Base-by-base conservation (phyloP, 1,140 invertebrate species). In the Sarcophaga bullata region DNA sequence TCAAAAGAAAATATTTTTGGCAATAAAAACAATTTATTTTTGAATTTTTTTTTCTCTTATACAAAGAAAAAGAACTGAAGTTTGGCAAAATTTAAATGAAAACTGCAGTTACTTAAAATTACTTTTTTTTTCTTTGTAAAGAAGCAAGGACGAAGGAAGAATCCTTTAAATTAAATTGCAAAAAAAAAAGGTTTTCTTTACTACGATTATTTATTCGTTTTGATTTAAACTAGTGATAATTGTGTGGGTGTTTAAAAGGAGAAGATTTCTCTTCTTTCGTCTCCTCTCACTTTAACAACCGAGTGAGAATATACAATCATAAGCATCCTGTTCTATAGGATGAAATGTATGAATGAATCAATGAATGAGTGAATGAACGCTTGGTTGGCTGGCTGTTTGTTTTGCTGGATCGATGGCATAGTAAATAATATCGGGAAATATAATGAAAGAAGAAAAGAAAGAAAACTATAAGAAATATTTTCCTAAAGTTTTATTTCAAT, bases 251-350 rank as follows among this genome's bases (percentile, higher is more conserved):
- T 37, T 37, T 37, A 37, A 37, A 37, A 37, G 25, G 25, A 37
- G 25, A 37, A 37, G 25, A 37, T 37, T 37, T 37, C 25, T 37
- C 7, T 15, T 68, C 15, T 68, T 11, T 17, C 15, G 58, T 15
- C 19, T 68, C 58, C 58, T 68, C 15, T 7, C 58, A 37, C 1
- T 37, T 4, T 37, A 37, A 37, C 25, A 37, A 4, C 1, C 25
- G 19, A 68, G 62, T 76, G 73, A 76, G 25, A 76, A 47, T 47
- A 10, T 76, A 76, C 73, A 76, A 76, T 76, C 49, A 76, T 76
- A 76, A 76, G 49, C 49, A 49, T 76, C 48, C 73, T 76, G 46
- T 76, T 76, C 47, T 17, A 48, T 76, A 49, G n/a, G 8, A 76
- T 76, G 19, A 19, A 37, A 37, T 37, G 25, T 2, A 37, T 37